phyloP scores from a whole-genome alignment of 2,888 invertebrate species.

The Drosophila mimica region DNA sequence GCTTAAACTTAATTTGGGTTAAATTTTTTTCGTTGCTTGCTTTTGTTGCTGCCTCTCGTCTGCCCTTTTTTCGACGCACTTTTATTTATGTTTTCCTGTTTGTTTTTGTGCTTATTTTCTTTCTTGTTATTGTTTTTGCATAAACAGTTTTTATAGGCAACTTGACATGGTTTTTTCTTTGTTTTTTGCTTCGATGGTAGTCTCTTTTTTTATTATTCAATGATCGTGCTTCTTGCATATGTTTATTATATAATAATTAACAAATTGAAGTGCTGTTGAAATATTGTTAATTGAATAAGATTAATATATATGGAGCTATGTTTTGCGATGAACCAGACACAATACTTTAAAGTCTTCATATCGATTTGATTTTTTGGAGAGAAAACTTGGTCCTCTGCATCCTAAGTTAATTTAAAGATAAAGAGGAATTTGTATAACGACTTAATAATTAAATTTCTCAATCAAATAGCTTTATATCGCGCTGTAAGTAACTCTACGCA shows the following conservation, averaged over 20 bases:
- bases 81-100: conserved; percentile 72
- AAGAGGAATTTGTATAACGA: background rate
- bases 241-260: conserved; percentile 69
- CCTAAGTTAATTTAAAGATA: too few species aligned
- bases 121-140: conserved; percentile 54
- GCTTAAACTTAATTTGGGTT: conserved; percentile 73
- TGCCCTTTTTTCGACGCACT: conserved; percentile 74
- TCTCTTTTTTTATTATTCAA: conserved; percentile 66
- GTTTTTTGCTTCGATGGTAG: conserved; percentile 16
- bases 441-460: conserved; percentile 8
- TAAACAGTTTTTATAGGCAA: conserved; percentile 53
- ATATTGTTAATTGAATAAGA: conserved; percentile 55
- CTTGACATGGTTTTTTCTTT: conserved; percentile 68
- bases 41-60: conserved; percentile 37
- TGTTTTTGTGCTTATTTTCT: conserved; percentile 41
- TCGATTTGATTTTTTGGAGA: background rate
- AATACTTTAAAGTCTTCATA: background rate
- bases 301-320: conserved; percentile 19
- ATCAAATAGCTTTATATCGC: conserved; percentile 9
- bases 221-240: conserved; percentile 50
- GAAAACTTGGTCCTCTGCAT: background rate
- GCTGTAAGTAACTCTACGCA: background rate
- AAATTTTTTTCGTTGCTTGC: conserved; percentile 51
- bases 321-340: background rate
- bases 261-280: conserved; percentile 54